Base-by-base conservation (phyloP, 2,888 invertebrate species). In the Drosophila mimica region DNA sequence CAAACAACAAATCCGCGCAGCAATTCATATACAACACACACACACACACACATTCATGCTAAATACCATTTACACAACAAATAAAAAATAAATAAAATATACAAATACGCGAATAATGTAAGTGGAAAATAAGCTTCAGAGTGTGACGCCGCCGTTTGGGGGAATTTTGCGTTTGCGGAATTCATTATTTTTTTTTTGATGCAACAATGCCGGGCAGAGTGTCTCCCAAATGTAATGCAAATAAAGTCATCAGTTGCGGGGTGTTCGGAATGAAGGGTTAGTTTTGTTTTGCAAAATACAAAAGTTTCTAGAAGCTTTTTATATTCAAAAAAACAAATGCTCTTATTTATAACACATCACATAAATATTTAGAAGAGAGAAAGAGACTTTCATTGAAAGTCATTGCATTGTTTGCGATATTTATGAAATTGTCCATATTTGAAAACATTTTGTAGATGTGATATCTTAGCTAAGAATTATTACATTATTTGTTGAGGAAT, bases 221-320 rank as follows among this genome's bases (percentile, higher is more conserved):
- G 54, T 63, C 66, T 43, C 34, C 30, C 30, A 48, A 65, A 64
- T 56, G 38, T 56, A n/a, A n/a, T 38, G 38, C 30, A 3, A 70
- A 75, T 72, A 70, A 70, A 74, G 74, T 46, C 67, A 70, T 59
- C 61, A 43, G 48, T 31, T 40, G 25, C 56, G 31, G 64, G 43
- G 64, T 38, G 31, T 15, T 43, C 46, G 9, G 46, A 25, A 40
- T 17, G 13, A 28, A n/a, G 15, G 60, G 20, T 13, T 20, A 40
- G 72, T 63, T 76, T 63, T 76, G 46, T 8, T 88, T 79, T 68
- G 70, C 76, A 63, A 59, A 68, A 70, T 67, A 69, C 66, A 69
- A 72, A 82, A 74, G 73, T 79, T 82, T 87, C 74, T 87, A 66
- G 73, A 87, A 81, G 70, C 65, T 58, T 57, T 58, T 25, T 3